These are phyloP conservation scores for Calyptomena viridis DNA, from an alignment of 2,113 vertebrate genomes.

Conservation along the genomic window DNA sequence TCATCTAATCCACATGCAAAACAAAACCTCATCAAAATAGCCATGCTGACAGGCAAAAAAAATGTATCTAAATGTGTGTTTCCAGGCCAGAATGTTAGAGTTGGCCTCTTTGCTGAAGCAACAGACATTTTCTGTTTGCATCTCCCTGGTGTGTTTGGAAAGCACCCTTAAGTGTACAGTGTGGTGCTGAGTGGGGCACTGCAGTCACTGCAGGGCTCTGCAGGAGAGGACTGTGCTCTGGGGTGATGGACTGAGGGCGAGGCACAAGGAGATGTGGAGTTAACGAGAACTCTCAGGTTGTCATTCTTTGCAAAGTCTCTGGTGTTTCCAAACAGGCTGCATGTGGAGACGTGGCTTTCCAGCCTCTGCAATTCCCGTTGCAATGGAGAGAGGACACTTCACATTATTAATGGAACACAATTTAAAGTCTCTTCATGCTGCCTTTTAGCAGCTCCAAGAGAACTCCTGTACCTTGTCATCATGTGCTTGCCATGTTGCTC, in stretches of 20 bases:
- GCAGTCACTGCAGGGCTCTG: constrained; percentile 58
- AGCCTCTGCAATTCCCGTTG: constrained; percentile 10
- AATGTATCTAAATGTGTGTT: constrained; percentile 32
- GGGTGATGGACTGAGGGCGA: constrained; percentile 34
- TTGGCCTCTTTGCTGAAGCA: constrained; percentile 63
- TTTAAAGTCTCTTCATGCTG: background rate
- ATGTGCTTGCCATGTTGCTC: background rate
- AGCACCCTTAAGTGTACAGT: constrained; percentile 43
- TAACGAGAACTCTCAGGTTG: constrained; percentile 56
- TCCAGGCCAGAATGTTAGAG: constrained; percentile 50
- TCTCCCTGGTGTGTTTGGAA: constrained; percentile 59
- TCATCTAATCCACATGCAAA: constrained; percentile 56
- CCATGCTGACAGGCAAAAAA: constrained; percentile 36
- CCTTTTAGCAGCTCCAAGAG: background rate
- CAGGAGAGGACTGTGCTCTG: constrained; percentile 19
- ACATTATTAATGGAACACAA: background rate
- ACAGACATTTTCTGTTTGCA: constrained; percentile 52
- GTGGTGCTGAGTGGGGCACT: constrained; percentile 34
- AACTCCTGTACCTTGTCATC: background rate
- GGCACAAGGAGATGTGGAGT: constrained; percentile 59
- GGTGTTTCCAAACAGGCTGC: constrained; percentile 35
- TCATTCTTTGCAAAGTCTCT: constrained; percentile 68
- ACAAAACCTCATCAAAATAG: constrained; percentile 58
- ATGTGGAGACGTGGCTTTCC: constrained; percentile 26
- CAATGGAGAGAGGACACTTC: background rate